A percentile compares a stretch with the other conserved stretches of the same genome.
Conservation (phyloP, 2,888 invertebrate species). For the Flabesymbios commensalis region DNA sequence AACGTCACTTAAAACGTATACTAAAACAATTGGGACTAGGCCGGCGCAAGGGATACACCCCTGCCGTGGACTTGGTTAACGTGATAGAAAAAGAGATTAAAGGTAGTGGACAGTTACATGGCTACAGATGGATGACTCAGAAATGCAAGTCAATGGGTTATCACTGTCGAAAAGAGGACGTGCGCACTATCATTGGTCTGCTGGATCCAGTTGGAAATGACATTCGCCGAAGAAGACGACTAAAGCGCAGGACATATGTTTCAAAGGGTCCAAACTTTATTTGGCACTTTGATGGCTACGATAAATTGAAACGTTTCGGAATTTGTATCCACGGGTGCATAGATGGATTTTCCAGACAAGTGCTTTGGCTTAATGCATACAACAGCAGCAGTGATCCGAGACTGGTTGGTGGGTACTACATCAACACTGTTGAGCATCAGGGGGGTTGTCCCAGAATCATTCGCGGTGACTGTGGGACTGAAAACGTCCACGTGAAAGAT, state of each 20-base stretch:
- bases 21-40: too few species aligned
- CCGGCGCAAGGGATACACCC: too few species aligned
- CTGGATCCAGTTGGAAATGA: too few species aligned
- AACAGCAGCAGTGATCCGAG: slow-evolving; percentile 25
- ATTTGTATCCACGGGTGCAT: slow-evolving; percentile 37
- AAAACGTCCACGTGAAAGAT: not conserved
- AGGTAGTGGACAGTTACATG: too few species aligned
- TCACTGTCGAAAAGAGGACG: too few species aligned
- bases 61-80: too few species aligned
- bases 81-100: too few species aligned
- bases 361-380: slow-evolving; percentile 35
- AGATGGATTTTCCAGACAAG: slow-evolving; percentile 31
- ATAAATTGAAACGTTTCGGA: slow-evolving; percentile 35
- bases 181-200: too few species aligned
- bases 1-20: too few species aligned
- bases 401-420: slow-evolving; percentile 7
- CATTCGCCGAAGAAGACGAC: slow-evolving; percentile 14
- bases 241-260: slow-evolving; percentile 24
- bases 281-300: slow-evolving; percentile 37
- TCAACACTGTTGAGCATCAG: slow-evolving; percentile 3
- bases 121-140: too few species aligned
- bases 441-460: not conserved
- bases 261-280: slow-evolving; percentile 29
- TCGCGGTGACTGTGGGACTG: slow-evolving; percentile 1
- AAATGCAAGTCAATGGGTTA: too few species aligned